phyloP scores from a whole-genome alignment of 2,797 vertebrate genomes.

The Rhinella marina region DNA sequence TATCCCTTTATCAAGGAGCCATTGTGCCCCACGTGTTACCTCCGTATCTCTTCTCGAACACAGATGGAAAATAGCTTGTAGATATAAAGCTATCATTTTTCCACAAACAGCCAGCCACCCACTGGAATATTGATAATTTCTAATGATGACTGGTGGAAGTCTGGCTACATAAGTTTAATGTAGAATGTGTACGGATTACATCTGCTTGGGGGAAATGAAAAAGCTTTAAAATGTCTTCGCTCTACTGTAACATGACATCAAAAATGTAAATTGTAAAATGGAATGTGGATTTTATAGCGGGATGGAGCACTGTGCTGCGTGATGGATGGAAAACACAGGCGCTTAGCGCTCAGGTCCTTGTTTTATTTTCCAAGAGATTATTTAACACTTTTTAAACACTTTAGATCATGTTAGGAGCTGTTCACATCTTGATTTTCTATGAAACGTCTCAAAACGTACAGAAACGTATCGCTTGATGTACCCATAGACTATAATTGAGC shows the following conservation, averaged over 20 bases:
- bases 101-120: slow-evolving; percentile 32
- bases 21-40: background rate
- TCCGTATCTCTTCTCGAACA: background rate
- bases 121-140: slow-evolving; percentile 12
- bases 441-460: too few relatives aligned
- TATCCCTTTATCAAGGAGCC: background rate
- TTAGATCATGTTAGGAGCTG: too few relatives aligned
- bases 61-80: slow-evolving; percentile 14
- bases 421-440: too few relatives aligned
- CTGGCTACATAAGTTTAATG: background rate
- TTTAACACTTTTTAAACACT: background rate
- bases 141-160: background rate
- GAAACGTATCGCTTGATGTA: too few relatives aligned
- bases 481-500: too few relatives aligned
- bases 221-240: slow-evolving; percentile 51
- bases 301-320: background rate
- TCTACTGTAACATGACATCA: slow-evolving; percentile 59
- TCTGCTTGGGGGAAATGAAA: slow-evolving; percentile 59
- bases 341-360: slow-evolving; percentile 33
- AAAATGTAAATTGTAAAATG: slow-evolving; percentile 52
- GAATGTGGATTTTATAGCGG: background rate
- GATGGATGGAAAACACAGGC: slow-evolving; percentile 30
- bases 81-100: background rate
- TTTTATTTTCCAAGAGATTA: slow-evolving; percentile 26
- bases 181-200: slow-evolving; percentile 36